Evolutionary conservation across 2,797 vertebrate species (phyloP), one percentile per base, ranked within the genome.

Genomic region (Austrolebias charrua): DNA sequence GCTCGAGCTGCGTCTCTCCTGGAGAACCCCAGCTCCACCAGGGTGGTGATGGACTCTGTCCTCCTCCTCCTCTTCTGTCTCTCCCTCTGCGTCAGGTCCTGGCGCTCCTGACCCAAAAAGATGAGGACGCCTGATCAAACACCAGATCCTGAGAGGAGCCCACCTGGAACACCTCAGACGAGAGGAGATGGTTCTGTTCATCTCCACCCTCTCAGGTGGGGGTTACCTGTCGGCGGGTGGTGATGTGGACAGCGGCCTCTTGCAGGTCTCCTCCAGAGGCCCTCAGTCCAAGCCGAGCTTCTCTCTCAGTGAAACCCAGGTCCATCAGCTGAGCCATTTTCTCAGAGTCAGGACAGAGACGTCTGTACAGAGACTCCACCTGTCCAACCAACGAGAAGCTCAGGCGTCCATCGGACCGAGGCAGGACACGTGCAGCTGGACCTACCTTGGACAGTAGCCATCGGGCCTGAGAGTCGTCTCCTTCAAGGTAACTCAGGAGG

Each of bases 221-320:
- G 18, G 4, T n/a, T 9, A 97, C 97, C 95, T 95, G 91, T 89
- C 92, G 94, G 77, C 93, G 92, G 84, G 79, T 90, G 69, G 84
- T 92, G 80, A 98, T 96, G 31, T 95, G 95, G 10, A 75, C 73
- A 16, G 90, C 94, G 0, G 97, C 97, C 0, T 90, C 86, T 18
- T 94, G 90, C 79, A 96, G 68, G 1, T 96, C 90, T 35, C 96
- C 96, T 0, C 91, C 87, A 80, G 95, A 97, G 0, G 97, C 97
- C 66, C 97, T 77, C 51, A 98, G 92, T 6, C 95, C 95, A 1
- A 98, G 92, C 0, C 97, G 95, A 28, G 95, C 93, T 56, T 98
- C 97, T 86, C 95, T 94, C 16, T 95, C 94, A 0, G 91, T 93
- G 86, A 95, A 98, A 0, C 96, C 96, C 86, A 98, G 72, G 20